Conservation (phyloP, 2,797 vertebrate genomes). For the Nyctalus aviator region DNA sequence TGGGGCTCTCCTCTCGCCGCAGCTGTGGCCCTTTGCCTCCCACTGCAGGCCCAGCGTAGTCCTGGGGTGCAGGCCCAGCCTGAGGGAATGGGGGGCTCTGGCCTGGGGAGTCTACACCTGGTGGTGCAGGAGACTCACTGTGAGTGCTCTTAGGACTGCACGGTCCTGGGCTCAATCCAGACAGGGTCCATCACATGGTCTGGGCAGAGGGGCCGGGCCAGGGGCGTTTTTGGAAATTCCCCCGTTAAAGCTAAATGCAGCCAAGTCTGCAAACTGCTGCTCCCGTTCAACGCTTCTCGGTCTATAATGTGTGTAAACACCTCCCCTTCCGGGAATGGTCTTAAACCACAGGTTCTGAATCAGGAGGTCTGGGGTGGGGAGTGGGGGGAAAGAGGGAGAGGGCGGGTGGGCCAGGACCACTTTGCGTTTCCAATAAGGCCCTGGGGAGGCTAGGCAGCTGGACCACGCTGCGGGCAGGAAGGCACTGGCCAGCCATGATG, state of each 20-base stretch:
- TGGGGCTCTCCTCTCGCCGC: background rate
- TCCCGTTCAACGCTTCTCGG: background rate
- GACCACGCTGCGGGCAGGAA: background rate
- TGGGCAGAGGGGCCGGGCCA: background rate
- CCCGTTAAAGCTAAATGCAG: background rate
- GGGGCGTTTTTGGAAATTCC: background rate
- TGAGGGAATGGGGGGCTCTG: fast-evolving
- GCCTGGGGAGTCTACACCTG: fast-evolving
- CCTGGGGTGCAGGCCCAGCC: background rate
- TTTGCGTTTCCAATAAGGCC: background rate
- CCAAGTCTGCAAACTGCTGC: background rate
- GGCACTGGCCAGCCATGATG: background rate
- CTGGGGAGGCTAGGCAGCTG: fast-evolving
- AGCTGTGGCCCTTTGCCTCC: background rate
- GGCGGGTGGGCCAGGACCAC: background rate
- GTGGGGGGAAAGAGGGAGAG: too few species aligned
- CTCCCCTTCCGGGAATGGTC: background rate
- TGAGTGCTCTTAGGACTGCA: background rate
- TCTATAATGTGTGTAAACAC: background rate
- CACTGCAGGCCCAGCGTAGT: background rate
- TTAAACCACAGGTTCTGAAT: background rate
- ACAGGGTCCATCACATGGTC: background rate
- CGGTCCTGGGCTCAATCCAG: background rate
- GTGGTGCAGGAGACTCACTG: background rate
- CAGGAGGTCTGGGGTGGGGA: background rate